Base-by-base conservation (phyloP, 2,888 invertebrate species). In the Pseudococcus longispinus region DNA sequence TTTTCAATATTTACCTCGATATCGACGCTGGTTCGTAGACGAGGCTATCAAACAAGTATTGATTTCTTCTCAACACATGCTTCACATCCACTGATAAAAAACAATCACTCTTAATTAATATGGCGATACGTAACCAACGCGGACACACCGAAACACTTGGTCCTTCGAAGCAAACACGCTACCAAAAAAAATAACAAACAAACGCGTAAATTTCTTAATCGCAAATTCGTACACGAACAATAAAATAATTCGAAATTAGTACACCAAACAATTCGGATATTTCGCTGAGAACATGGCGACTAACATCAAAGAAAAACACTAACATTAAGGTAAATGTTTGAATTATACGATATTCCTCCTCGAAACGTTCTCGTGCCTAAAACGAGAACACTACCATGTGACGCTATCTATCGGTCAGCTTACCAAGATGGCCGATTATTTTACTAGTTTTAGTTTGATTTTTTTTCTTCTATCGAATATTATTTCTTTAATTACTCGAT, bases 71-170 rank as follows among this genome's bases (percentile, higher is more conserved):
- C 32, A 84, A 84, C 84, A 84, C 84, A 84, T 84, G 84, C 84
- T 84, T 20, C 15, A 84, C 84, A 55, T 84, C 84, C 55, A 82
- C 84, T 84, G 84, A 84, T 84, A 84, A 84, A 51, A 84, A 84
- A 84, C 84, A 84, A 84, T 84, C 84, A 84, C 84, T 55, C 51
- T 84, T 84, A 84, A 84, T 84, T 84, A 84, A 84, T 84, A 84
- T 84, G 84, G 84, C 84, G 84, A 84, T 84, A 32, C 84, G 51
- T 51, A 44, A 70, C 70, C 29, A 70, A 70, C 70, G 70, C 26
- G 70, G 15, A 70, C 60, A 70, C 29, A 70, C 70, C 26, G 29
- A 70, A 70, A 70, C 29, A 70, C 70, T 26, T 13, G 29, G 15
- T 32, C 18, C 2, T 70, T 32, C n/a, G n/a, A 70, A 65, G 26